Evolutionary conservation across 2,113 vertebrate species (phyloP), one percentile per base, ranked within the genome.

Genomic region (Marmota monax): DNA sequence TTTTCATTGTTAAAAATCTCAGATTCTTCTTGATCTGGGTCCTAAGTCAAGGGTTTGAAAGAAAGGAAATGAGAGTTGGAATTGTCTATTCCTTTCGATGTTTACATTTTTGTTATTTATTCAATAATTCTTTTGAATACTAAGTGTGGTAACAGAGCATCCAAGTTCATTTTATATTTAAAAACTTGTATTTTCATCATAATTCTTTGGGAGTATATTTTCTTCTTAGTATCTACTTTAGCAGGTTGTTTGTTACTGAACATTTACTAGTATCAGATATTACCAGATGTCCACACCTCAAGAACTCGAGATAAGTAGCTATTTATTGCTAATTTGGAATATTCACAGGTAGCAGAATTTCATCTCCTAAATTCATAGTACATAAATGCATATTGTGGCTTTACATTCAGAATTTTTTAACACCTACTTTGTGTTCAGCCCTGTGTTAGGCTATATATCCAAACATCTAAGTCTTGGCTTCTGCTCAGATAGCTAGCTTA

Each of bases 1-100:
- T 93, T 87, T 92, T 3, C 45, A 95, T 73, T 96, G 73, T 96
- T 94, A 89, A 88, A 88, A 92, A 95, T 86, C 74, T 92, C 37
- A 63, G 39, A 39, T 91, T 70, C 56, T 42, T 92, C 45, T 89
- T 94, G 58, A 73, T 63, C 34, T 51, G 14, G n/a, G 22, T 67
- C 51, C n/a, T 85, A 45, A 89, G 67, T 79, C 84, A 74, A 92
- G 73, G 56, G 13, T 94, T 96, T 92, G 92, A 85, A 61, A 77
- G 56, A 88, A 88, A 88, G 48, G 51, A 92, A 88, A 79, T 79
- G 70, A 45, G 94, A 86, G 74, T 72, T 97, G 73, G 73, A 42
- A 1, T 42, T 76, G 11, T 9, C 61, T 84, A 86, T 94, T 94
- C 65, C 78, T 92, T 92, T 92, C 61, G 77, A 45, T 87, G 37